Conservation (phyloP, 2,113 vertebrate genomes). For the Procapra przewalskii region DNA sequence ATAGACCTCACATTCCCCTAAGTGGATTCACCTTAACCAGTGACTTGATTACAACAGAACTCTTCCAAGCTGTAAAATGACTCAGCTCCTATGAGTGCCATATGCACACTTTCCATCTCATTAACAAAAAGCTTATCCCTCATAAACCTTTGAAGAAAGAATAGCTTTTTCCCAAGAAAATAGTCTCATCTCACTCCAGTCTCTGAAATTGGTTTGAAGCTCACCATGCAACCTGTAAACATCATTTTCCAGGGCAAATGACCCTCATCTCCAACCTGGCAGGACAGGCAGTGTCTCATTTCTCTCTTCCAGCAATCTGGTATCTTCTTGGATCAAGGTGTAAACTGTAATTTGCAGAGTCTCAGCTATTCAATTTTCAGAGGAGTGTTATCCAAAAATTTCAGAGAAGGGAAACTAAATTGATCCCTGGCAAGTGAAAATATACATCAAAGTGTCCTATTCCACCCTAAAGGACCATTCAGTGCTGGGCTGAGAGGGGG, state of each 20-base stretch:
- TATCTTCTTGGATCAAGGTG: neutral
- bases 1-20: neutral
- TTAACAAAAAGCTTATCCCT: neutral
- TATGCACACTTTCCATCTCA: neutral
- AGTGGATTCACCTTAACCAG: neutral
- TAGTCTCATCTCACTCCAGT: neutral
- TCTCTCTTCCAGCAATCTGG: neutral
- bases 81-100: neutral
- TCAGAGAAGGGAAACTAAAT: neutral
- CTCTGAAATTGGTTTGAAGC: neutral
- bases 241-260: neutral
- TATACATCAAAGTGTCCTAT: neutral
- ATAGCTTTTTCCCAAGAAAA: neutral
- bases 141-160: constrained; percentile 2
- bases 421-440: neutral
- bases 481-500: neutral
- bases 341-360: neutral
- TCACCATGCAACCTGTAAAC: neutral
- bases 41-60: neutral
- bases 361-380: neutral
- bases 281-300: neutral
- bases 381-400: neutral
- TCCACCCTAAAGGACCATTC: neutral
- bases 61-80: neutral
- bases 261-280: neutral